A percentile compares a stretch with the other conserved stretches of the same genome.
Conservation (phyloP, 2,797 vertebrate species). For the Lepilemur ruficaudatus region DNA sequence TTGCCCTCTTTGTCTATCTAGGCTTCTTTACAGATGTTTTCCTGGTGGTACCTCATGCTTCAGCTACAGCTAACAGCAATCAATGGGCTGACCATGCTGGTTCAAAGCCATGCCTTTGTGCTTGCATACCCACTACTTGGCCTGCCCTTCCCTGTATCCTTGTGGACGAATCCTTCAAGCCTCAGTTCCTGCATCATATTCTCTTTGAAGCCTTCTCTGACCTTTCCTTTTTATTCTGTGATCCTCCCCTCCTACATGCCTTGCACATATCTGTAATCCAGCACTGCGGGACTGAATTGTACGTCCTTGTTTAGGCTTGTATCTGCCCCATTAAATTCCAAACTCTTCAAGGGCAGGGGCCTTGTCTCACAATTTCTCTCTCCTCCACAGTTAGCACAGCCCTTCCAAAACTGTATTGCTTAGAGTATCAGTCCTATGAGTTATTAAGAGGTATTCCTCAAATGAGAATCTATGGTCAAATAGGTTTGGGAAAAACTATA, state of each 20-base stretch:
- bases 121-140: rapidly evolving
- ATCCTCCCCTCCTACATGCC: background rate
- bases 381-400: background rate
- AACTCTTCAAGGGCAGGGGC: background rate
- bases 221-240: background rate
- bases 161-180: background rate
- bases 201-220: background rate
- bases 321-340: background rate
- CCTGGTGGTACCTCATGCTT: background rate
- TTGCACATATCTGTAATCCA: background rate
- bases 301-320: background rate
- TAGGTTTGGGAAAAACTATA: background rate
- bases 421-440: background rate
- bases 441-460: background rate
- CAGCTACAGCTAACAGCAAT: background rate
- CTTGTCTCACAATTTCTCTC: background rate
- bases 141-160: background rate
- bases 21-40: background rate
- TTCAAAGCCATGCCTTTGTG: background rate
- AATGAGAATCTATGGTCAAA: background rate
- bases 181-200: background rate
- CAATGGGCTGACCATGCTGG: background rate
- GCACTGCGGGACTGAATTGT: background rate
- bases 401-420: background rate
- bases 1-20: background rate